Conservation (phyloP, 1,140 invertebrate genomes). For the Euwallacea similis region DNA sequence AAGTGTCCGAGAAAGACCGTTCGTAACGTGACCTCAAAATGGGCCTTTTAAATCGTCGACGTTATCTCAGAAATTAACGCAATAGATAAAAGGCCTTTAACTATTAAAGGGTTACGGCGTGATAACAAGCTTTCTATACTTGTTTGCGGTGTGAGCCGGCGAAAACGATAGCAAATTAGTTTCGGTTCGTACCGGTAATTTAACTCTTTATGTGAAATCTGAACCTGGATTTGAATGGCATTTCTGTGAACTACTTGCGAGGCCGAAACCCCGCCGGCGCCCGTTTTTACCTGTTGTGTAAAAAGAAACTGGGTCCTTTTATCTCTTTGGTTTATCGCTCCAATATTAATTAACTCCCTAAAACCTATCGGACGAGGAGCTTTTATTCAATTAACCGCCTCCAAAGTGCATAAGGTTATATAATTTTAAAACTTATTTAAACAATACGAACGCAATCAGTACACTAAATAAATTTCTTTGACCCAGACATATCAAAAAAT, state of each 20-base stretch:
- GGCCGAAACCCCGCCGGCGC: not conserved
- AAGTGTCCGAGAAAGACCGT: not conserved
- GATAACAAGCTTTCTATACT: too few relatives aligned
- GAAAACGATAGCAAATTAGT: too few relatives aligned
- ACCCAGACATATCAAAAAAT: too few relatives aligned
- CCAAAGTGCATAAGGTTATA: not conserved
- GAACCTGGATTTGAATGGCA: too few relatives aligned
- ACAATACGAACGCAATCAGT: too few relatives aligned
- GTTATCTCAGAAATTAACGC: not conserved
- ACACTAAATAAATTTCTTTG: too few relatives aligned
- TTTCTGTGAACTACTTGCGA: too few relatives aligned
- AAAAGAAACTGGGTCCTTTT: not conserved
- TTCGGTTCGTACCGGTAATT: too few relatives aligned
- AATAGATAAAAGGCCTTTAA: constrained; percentile 11
- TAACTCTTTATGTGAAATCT: too few relatives aligned
- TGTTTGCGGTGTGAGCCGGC: too few relatives aligned
- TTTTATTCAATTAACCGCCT: not conserved
- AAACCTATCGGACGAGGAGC: not conserved
- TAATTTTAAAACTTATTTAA: not conserved
- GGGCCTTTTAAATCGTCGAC: not conserved
- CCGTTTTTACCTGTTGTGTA: not conserved
- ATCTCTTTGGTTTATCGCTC: not conserved
- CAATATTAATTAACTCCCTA: not conserved
- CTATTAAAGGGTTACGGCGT: constrained; percentile 1
- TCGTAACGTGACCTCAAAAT: not conserved